Base-by-base conservation (phyloP, 2,888 invertebrate genomes). In the Lasiommata megera region DNA sequence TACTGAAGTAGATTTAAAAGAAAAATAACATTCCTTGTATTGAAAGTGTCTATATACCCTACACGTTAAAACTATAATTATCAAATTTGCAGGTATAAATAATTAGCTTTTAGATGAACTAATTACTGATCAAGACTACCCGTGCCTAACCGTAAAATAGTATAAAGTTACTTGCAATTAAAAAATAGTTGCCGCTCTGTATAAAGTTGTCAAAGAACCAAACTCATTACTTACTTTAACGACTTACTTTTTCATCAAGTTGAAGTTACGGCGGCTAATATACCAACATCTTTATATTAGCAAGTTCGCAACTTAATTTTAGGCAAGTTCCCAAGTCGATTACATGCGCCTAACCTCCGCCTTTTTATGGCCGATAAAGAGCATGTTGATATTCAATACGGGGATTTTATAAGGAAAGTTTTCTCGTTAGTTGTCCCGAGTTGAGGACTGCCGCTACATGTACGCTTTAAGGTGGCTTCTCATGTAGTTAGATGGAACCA, bases 341-440 rank as follows among this genome's bases (percentile, higher is more conserved):
- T 58, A 60, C 41, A 56, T 51, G 36, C 37, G 36, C 50, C 36
- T 50, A 59, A 54, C 37, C 50, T 54, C 34, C 43, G 59, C 56
- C 58, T 60, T 64, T 65, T 67, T 67, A 67, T 65, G 63, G 60
- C 54, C 64, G 60, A 66, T 68, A 66, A 68, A 65, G 66, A 65
- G 62, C 68, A 63, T 65, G 66, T 68, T 68, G 67, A 71, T 68
- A 68, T 71, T 71, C 67, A 69, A 69, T 71, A 71, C 65, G 63
- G 59, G 64, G 63, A 66, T 67, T 68, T 71, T 68, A 69, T 69
- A 67, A 65, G 65, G 55, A 67, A 71, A 69, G 61, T 71, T 71
- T 71, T 71, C 69, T 71, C 68, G 67, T 71, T 68, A 69, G 65
- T 65, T 67, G 56, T 47, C 55, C 54, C 47, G 48, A 62, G 60